Evolutionary conservation across 2,113 vertebrate genomes (phyloP).

Genomic region (Pedionomus torquatus): DNA sequence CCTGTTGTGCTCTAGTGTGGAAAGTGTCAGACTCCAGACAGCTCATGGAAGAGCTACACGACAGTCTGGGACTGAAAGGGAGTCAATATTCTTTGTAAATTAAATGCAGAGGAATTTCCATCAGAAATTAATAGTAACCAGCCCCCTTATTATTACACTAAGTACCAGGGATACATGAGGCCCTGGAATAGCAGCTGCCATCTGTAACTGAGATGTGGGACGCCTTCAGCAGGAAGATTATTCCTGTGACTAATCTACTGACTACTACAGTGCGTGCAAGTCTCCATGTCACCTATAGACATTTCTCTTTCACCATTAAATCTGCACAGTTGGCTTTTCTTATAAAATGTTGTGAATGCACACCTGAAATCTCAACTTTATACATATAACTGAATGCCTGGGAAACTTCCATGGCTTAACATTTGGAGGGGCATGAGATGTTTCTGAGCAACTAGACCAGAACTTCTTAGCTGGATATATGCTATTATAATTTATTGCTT

Average conservation of each 20-base stretch:
- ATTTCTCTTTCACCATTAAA: neutral
- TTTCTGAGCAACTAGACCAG: neutral
- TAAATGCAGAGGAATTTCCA: neutral
- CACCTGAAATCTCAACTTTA: neutral
- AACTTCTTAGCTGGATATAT: neutral
- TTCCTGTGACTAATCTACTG: conserved; percentile 24
- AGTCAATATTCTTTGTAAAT: neutral
- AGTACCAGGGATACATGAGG: neutral
- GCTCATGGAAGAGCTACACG: fast-evolving
- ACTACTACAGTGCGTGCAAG: neutral
- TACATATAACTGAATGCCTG: neutral
- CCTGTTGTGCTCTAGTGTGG: neutral
- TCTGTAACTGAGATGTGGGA: conserved; percentile 8
- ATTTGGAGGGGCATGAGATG: neutral
- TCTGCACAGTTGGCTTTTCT: neutral
- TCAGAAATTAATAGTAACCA: neutral
- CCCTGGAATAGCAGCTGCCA: neutral
- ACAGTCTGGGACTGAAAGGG: neutral
- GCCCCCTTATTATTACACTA: neutral
- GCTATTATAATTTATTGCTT: neutral
- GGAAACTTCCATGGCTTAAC: neutral
- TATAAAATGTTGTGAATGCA: neutral
- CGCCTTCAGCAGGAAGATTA: neutral
- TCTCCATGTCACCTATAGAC: neutral
- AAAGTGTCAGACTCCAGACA: neutral